Evolutionary conservation across 2,888 invertebrate species (phyloP), one percentile per base, ranked within the genome.

Genomic region (Chaetoderma sp.): DNA sequence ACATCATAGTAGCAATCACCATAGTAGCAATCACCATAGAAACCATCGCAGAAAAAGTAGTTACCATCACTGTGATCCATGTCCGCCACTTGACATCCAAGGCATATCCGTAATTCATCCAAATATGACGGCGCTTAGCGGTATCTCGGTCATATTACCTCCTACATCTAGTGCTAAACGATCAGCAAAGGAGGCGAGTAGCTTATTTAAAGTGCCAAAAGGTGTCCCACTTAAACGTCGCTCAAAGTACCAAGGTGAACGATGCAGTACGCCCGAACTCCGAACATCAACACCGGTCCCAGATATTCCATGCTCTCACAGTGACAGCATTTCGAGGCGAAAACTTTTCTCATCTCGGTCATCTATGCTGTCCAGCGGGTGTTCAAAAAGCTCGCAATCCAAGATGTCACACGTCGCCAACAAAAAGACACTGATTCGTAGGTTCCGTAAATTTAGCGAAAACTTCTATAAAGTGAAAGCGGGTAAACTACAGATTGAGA

Each of bases 391-490:
- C 39, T 58, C 70, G 36, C 66, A 70, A 21, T 63, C 57, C 33
- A 50, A 36, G 4, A 74, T 75, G 33, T 74, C 74, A 25, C 74
- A 73, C 54, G 72, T 79, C 23, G 67, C 75, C 61, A 77, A 81
- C 75, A 80, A 79, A 67, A 79, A 77, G 63, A 77, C 80, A 59
- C 73, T 81, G 54, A 76, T 78, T 42, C 72, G 75, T 55, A 80
- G 79, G 62, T 77, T 81, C 55, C 78, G 74, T 67, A 75, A 73
- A 55, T 81, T 81, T 60, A 78, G 79, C 66, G 74, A 75, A 18
- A 77, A 72, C 63, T 80, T 81, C 50, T 69, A 73, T 57, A 76
- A 77, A 63, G 76, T 78, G 49, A 70, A 70, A 39, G 63, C 72
- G 23, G 73, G 78, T 32, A 68, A 75, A 52, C 61, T 67, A 28